These are phyloP conservation scores for Myrmecophaga tridactyla DNA, from an alignment of 2,113 vertebrate genomes.

Conservation along the genomic window DNA sequence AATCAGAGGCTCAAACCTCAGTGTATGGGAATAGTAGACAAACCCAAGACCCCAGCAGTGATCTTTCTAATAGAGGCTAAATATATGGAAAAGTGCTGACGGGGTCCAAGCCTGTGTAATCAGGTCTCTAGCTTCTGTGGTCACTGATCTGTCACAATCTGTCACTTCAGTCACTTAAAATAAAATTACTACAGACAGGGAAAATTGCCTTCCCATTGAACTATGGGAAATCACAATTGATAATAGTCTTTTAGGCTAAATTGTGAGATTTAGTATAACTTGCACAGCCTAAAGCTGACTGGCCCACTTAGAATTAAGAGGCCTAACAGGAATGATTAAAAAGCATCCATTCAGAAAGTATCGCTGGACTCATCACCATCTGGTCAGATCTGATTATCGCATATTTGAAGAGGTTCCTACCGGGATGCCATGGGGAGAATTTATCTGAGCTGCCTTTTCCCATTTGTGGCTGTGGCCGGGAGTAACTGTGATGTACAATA, in stretches of 20 bases:
- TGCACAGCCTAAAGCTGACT: constrained; percentile 57
- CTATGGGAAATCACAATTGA: constrained; percentile 19
- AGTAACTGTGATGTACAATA: constrained; percentile 77
- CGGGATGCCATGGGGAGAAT: constrained; percentile 79
- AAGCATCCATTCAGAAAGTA: constrained; percentile 79
- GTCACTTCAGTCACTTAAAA: constrained; percentile 53
- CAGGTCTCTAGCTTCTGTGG: neutral
- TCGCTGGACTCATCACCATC: constrained; percentile 82
- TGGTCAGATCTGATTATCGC: constrained; percentile 85
- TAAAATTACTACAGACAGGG: constrained; percentile 27
- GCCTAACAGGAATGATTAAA: constrained; percentile 77
- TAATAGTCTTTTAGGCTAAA: constrained; percentile 55
- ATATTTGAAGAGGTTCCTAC: constrained; percentile 80
- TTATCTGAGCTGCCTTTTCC: constrained; percentile 79
- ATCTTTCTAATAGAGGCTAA: neutral
- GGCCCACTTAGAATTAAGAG: constrained; percentile 75
- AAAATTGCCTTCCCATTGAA: constrained; percentile 42
- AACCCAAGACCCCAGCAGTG: neutral
- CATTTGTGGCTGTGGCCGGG: constrained; percentile 78
- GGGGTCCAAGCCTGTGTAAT: neutral
- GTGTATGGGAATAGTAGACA: neutral
- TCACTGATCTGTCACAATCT: constrained; percentile 22
- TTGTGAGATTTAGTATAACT: constrained; percentile 68
- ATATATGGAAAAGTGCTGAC: neutral
- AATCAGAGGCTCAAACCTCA: neutral